Evolutionary conservation across 2,888 invertebrate species (phyloP).

Genomic region (Holacanthella duospinosa): DNA sequence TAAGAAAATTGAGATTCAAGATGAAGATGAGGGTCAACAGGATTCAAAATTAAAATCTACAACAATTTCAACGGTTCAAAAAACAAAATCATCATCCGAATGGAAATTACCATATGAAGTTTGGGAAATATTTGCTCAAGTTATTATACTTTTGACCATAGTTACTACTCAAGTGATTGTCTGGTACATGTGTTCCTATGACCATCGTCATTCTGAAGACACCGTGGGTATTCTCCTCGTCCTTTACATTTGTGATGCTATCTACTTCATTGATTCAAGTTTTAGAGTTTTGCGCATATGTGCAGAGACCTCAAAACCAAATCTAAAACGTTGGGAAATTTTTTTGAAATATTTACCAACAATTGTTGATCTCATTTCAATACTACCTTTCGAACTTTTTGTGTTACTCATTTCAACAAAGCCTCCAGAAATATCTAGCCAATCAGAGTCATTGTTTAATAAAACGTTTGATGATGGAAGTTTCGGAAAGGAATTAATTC

Average conservation of each 20-base stretch:
- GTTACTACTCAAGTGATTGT: conserved; percentile 9
- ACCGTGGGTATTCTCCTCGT: conserved; percentile 6
- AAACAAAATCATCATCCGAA: background rate
- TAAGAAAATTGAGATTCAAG: too few species aligned
- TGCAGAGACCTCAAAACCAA: background rate
- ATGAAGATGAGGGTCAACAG: background rate
- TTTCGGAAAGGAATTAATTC: background rate
- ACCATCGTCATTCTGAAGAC: conserved; percentile 10
- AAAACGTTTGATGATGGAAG: background rate
- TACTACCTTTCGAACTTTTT: conserved; percentile 12
- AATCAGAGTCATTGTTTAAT: background rate
- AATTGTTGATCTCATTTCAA: conserved; percentile 11
- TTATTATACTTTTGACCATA: background rate
- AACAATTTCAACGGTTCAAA: background rate
- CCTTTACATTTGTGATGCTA: conserved; percentile 13
- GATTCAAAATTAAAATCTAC: background rate
- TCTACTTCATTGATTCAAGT: conserved; percentile 12
- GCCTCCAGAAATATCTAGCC: background rate
- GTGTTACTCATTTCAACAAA: background rate
- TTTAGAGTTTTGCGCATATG: background rate
- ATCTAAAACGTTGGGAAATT: background rate
- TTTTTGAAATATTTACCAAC: background rate
- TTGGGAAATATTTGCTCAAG: background rate
- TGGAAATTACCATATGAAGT: background rate
- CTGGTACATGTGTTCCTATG: conserved; percentile 13